Percentiles rank a stretch among this genome's conserved stretches.
phyloP scores from a whole-genome alignment of 2,797 vertebrate genomes.

The Oreochromis grahami region DNA sequence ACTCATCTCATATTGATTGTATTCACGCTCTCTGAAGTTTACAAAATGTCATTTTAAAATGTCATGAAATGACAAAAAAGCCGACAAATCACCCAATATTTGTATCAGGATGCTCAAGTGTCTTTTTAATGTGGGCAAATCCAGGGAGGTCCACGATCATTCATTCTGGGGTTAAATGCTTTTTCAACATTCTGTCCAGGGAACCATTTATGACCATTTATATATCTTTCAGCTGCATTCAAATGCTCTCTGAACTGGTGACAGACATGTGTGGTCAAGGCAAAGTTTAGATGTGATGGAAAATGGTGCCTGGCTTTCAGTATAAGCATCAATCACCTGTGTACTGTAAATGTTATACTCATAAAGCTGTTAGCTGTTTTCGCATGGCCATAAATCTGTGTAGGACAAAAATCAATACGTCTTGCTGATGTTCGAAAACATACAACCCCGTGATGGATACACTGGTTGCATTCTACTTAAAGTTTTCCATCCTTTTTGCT shows the following conservation, averaged over 20 bases:
- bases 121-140: constrained; percentile 71
- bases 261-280: constrained; percentile 61
- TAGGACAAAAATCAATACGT: constrained; percentile 52
- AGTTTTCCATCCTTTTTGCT: constrained; percentile 28
- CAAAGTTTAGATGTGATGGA: constrained; percentile 63
- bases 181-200: constrained; percentile 64
- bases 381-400: constrained; percentile 55
- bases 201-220: constrained; percentile 69
- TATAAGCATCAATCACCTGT: constrained; percentile 65
- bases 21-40: constrained; percentile 66
- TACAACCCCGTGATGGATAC: constrained; percentile 50
- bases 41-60: constrained; percentile 70
- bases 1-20: constrained; percentile 70
- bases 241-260: constrained; percentile 58
- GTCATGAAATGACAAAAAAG: constrained; percentile 60
- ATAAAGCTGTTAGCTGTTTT: constrained; percentile 57
- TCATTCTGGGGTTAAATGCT: constrained; percentile 60
- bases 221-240: constrained; percentile 63
- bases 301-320: constrained; percentile 61
- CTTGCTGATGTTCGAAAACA: constrained; percentile 59
- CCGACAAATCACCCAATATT: constrained; percentile 70
- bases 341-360: constrained; percentile 58
- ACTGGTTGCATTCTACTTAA: constrained; percentile 21
- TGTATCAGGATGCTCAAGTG: constrained; percentile 68
- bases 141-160: constrained; percentile 58